phyloP scores from a whole-genome alignment of 2,888 invertebrate species.

The Tenodera sinensis region DNA sequence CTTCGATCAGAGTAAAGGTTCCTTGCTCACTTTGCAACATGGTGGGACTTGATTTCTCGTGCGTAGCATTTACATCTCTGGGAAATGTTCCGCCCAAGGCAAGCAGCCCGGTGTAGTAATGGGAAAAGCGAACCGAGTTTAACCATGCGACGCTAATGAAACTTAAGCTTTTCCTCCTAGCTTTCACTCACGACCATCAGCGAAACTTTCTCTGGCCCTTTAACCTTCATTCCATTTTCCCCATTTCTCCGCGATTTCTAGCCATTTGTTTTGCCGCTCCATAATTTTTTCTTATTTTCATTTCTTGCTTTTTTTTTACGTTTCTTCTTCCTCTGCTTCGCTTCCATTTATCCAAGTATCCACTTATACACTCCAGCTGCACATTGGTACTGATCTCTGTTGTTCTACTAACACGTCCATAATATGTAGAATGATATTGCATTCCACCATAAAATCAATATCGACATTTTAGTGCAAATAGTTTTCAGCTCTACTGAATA shows the following conservation, averaged over 20 bases:
- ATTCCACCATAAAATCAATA: too few relatives aligned
- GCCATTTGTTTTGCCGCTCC: background rate
- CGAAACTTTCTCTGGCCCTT: background rate
- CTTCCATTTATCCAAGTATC: too few relatives aligned
- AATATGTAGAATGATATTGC: too few relatives aligned
- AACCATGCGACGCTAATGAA: slow-evolving; percentile 13
- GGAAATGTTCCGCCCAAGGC: background rate
- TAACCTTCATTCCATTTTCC: background rate
- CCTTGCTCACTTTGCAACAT: too few relatives aligned
- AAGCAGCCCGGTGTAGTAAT: background rate
- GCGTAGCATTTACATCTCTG: background rate
- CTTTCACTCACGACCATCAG: background rate
- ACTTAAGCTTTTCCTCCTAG: background rate
- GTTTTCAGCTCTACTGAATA: too few relatives aligned
- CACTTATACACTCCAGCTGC: too few relatives aligned
- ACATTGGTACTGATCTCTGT: too few relatives aligned
- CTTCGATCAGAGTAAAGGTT: too few relatives aligned
- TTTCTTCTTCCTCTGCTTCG: too few relatives aligned
- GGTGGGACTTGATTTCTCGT: background rate
- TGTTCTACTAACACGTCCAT: too few relatives aligned
- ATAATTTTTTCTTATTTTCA: background rate
- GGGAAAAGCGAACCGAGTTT: slow-evolving; percentile 1
- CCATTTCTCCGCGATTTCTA: background rate
- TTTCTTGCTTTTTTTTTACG: background rate
- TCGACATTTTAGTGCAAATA: too few relatives aligned